Base-by-base conservation (phyloP, 2,888 invertebrate species). In the Pyrgus malvae region DNA sequence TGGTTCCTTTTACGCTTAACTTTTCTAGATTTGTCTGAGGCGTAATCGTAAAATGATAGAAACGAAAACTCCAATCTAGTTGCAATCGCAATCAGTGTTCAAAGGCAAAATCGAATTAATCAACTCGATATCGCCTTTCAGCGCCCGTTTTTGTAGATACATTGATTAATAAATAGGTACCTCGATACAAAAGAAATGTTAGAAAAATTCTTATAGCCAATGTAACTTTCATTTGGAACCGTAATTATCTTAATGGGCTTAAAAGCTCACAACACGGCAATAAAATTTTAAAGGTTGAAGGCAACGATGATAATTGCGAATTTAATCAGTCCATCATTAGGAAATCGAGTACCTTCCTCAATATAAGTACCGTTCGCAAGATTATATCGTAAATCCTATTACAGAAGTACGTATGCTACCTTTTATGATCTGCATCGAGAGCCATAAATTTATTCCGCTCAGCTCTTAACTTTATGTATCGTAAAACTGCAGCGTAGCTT, bases 71-170 rank as follows among this genome's bases (percentile, higher is more conserved):
- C 73, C 63, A 65, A 69, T 77, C 70, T 74, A 65, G 68, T 64
- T 73, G 67, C 72, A 68, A 58, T 73, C 67, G 80, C 80, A 86
- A 88, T 87, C 84, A 86, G 75, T 76, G 74, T 72, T 71, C 76
- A 76, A 68, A 71, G 72, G 70, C 78, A 76, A 83, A 83, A 85
- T 83, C 76, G 76, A 82, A 84, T 85, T 83, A 83, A 82, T 80
- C 74, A 75, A 78, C 74, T 76, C 76, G 56, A 75, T 69, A 72
- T 70, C 69, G 76, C 80, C 81, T 86, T 83, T 85, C 80, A 83
- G 74, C 73, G 70, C 69, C 70, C 70, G 65, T 69, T 70, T 70
- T 76, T 71, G 66, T 69, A 73, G 74, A 67, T 67, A 66, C 67
- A 74, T 75, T 76, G 74, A 78, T 81, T 78, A 78, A 77, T 76